These are phyloP conservation scores for Eristalis arbustorum DNA, from an alignment of 2,888 invertebrate genomes.

Conservation along the genomic window DNA sequence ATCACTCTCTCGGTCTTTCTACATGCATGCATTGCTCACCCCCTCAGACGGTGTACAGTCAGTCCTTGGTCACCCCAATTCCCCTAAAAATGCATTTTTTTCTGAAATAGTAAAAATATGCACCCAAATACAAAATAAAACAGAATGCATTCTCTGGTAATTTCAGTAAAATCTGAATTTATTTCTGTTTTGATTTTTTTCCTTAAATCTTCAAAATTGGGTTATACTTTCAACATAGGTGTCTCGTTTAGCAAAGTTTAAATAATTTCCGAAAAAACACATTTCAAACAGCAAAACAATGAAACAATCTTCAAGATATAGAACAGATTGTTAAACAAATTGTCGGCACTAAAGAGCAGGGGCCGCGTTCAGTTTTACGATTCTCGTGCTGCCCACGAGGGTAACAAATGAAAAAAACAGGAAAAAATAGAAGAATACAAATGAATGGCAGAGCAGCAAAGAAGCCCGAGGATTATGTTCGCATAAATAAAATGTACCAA, in stretches of 20 bases:
- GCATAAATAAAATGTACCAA: constrained; percentile 5
- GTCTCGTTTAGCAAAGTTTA: constrained; percentile 44
- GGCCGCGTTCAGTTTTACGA: not conserved
- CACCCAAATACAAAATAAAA: not conserved
- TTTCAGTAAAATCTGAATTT: constrained; percentile 27
- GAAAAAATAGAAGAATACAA: not conserved
- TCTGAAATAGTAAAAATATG: not conserved
- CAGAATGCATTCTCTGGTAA: not conserved
- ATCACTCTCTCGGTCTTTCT: too few species aligned
- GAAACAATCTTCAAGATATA: not conserved
- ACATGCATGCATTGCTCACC: too few species aligned
- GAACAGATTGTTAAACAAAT: not conserved
- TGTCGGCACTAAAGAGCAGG: not conserved
- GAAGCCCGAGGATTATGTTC: not conserved
- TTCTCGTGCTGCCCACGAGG: not conserved
- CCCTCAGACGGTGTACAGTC: too few species aligned
- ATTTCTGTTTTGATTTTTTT: constrained; percentile 8
- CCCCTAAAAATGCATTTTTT: too few species aligned
- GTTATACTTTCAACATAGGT: constrained; percentile 46
- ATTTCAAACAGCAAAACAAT: not conserved
- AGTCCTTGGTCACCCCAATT: too few species aligned
- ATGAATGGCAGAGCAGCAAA: not conserved
- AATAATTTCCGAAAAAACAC: constrained; percentile 11
- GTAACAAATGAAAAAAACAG: not conserved
- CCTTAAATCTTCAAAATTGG: constrained; percentile 20